phyloP scores from a whole-genome alignment of 2,888 invertebrate species.

The Torymus texanus region DNA sequence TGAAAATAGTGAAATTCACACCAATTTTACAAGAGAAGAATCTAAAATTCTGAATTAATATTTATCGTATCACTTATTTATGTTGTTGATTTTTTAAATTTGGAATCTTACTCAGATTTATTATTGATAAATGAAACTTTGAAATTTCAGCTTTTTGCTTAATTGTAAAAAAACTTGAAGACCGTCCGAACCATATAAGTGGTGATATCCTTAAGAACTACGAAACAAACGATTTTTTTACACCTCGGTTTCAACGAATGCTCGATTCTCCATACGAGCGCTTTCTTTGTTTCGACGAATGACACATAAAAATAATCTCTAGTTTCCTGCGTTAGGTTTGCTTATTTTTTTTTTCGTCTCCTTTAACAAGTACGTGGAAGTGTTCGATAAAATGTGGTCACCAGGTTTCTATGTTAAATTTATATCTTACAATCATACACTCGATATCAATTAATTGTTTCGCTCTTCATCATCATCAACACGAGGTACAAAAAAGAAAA shows the following conservation, averaged over 20 bases:
- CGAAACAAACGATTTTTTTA: constrained; percentile 67
- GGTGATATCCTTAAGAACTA: constrained; percentile 62
- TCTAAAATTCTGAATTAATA: too few relatives aligned
- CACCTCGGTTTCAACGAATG: constrained; percentile 60
- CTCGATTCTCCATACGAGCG: constrained; percentile 42
- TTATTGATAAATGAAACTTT: not conserved
- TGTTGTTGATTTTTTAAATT: constrained; percentile 1
- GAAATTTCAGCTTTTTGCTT: constrained; percentile 30
- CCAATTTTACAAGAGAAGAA: constrained; percentile 8
- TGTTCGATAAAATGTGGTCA: constrained; percentile 53
- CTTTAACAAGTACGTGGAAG: constrained; percentile 54
- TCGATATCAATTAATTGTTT: constrained; percentile 38
- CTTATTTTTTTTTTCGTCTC: constrained; percentile 31
- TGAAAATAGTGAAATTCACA: too few relatives aligned
- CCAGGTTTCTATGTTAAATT: constrained; percentile 45
- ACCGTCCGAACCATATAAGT: constrained; percentile 32
- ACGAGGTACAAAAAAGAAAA: constrained; percentile 52
- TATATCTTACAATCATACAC: constrained; percentile 47
- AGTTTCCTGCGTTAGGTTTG: constrained; percentile 36
- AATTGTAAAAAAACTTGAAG: constrained; percentile 40
- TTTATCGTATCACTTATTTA: too few relatives aligned
- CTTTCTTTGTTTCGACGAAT: constrained; percentile 38
- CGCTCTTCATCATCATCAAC: constrained; percentile 32
- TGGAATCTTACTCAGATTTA: not conserved
- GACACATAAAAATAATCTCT: constrained; percentile 56